Base-by-base conservation (phyloP, 2,113 vertebrate species). In the Chaetodon trifascialis region DNA sequence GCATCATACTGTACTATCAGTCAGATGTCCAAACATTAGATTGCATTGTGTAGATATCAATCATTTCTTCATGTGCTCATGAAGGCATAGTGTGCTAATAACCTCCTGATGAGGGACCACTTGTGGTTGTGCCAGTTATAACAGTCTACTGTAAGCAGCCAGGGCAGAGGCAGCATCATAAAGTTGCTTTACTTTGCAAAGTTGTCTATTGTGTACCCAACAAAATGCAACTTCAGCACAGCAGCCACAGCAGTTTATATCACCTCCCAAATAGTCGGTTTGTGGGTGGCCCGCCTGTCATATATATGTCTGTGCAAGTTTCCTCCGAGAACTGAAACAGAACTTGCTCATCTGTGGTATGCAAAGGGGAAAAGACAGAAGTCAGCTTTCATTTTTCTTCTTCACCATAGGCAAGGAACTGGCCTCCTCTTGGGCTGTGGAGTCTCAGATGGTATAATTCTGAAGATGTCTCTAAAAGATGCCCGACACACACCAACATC, bases 241-340 rank as follows among this genome's bases (percentile, higher is more conserved):
- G 14, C 25, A 16, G 12, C 49, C 49, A 21, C 1, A 19, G 21
- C 30, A 9, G 5, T 40, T 40, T 40, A 3, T 40, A 1, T 40
- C n/a, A 11, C 66, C 17, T 21, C 16, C 30, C 44, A 25, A 54
- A 23, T 8, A n/a, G 16, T n/a, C n/a, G n/a, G n/a, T 11, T 52
- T 63, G 47, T 66, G 38, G 74, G 38, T 56, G 2, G 2, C 21
- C 10, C 65, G 36, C 36, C 10, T 2, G 11, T 2, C 12, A 23
- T 15, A 11, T 15, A 11, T 5, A 6, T 11, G 8, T 5, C 38
- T 40, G 38, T 40, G 38, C 8, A 30, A 1, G 38, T 40, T 8
- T 40, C 8, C 9, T 44, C 10, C 10, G 42, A 70, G 11, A 70
- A 72, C 7, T 44, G 77, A 79, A 72, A 64, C 44, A 55, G 12